phyloP scores from a whole-genome alignment of 1,140 invertebrate genomes.

The Eupristina koningsbergeri region DNA sequence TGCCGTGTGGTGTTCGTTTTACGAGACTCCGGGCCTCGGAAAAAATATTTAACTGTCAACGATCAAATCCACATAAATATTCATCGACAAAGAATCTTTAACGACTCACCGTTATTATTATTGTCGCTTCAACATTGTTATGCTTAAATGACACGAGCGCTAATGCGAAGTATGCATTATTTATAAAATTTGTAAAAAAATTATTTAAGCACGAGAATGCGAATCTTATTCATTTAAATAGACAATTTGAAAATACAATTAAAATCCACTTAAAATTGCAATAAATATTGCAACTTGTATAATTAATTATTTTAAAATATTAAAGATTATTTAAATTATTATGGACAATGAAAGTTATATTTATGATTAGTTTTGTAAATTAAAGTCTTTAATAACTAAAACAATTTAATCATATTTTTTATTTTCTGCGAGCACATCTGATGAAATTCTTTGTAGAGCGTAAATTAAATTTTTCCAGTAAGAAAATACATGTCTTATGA shows the following conservation, averaged over 20 bases:
- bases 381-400: neutral
- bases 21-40: too few species aligned
- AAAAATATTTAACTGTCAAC: too few species aligned
- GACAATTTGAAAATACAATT: too few species aligned
- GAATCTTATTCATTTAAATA: neutral
- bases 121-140: neutral
- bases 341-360: neutral
- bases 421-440: too few species aligned
- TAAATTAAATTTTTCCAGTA: too few species aligned
- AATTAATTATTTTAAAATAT: neutral
- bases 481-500: neutral
- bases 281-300: neutral
- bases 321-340: neutral
- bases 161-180: neutral
- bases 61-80: neutral
- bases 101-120: neutral
- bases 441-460: too few species aligned
- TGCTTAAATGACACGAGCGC: neutral
- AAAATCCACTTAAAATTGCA: too few species aligned
- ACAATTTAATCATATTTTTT: neutral
- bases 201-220: neutral
- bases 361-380: neutral
- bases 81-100: neutral
- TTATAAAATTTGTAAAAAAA: neutral
- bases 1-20: too few species aligned